Conservation (phyloP, 2,113 vertebrate species). For the Gymnogyps californianus region DNA sequence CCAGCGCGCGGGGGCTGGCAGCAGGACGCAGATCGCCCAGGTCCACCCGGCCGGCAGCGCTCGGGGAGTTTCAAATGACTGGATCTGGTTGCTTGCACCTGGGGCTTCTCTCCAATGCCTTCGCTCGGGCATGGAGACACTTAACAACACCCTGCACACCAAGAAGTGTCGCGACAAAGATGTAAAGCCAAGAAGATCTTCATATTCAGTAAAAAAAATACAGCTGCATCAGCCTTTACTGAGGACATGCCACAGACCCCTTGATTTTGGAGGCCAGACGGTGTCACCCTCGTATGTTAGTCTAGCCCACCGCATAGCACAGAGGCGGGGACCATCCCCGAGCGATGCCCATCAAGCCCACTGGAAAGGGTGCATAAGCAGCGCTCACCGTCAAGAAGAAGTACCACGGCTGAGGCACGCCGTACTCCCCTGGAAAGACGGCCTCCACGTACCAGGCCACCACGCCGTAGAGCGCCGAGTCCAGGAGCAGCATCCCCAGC, state of each 20-base stretch:
- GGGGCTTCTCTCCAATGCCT: neutral
- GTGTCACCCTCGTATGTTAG: neutral
- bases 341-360: rapidly evolving
- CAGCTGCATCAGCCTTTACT: neutral
- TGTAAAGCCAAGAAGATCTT: neutral
- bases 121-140: neutral
- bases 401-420: conserved; percentile 90
- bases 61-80: neutral
- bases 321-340: rapidly evolving
- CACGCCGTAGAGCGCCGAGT: conserved; percentile 82
- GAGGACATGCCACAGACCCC: neutral
- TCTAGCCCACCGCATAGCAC: neutral
- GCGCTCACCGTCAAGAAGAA: conserved; percentile 90
- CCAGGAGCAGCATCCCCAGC: conserved; percentile 87
- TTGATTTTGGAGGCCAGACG: neutral
- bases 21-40: neutral
- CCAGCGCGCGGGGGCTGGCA: neutral
- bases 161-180: neutral
- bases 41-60: rapidly evolving
- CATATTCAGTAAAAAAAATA: neutral
- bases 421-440: conserved; percentile 92
- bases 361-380: neutral
- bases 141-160: neutral
- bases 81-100: neutral
- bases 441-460: conserved; percentile 95